Conservation (phyloP, 2,888 invertebrate species). For the Eurois occulta region DNA sequence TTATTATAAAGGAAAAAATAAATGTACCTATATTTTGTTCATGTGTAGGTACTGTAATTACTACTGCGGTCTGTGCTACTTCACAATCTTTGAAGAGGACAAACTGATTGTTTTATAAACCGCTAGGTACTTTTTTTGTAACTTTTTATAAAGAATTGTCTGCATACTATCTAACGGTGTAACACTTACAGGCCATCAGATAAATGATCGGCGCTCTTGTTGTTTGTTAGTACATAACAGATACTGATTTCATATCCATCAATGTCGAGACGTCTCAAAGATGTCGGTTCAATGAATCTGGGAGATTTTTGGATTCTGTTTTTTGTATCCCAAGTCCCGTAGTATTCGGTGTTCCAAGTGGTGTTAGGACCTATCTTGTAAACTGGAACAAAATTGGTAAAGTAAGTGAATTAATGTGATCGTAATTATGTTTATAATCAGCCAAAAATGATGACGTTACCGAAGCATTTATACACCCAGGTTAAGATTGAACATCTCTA, state of each 20-base stretch:
- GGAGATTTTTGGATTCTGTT: slow-evolving; percentile 70
- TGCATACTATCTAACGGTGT: slow-evolving; percentile 41
- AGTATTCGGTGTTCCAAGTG: slow-evolving; percentile 78
- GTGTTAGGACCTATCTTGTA: slow-evolving; percentile 77
- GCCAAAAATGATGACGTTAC: background rate
- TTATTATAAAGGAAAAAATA: slow-evolving; percentile 11
- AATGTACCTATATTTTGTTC: background rate
- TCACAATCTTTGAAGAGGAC: slow-evolving; percentile 8
- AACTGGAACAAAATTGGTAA: slow-evolving; percentile 73
- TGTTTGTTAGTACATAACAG: slow-evolving; percentile 91
- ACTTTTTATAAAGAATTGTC: slow-evolving; percentile 5
- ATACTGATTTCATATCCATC: slow-evolving; percentile 85
- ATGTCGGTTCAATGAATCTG: slow-evolving; percentile 70
- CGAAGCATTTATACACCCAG: background rate
- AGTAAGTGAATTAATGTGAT: background rate
- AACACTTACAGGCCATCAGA: slow-evolving; percentile 90
- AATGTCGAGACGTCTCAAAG: slow-evolving; percentile 86
- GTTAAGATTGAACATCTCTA: background rate
- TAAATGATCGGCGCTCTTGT: slow-evolving; percentile 91
- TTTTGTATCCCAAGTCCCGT: slow-evolving; percentile 77
- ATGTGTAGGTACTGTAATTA: slow-evolving; percentile 3
- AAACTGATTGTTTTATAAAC: slow-evolving; percentile 10
- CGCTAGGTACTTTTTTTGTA: slow-evolving; percentile 22
- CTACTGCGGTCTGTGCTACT: background rate
- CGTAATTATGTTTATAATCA: background rate